These are phyloP conservation scores for Ormyrus labotus DNA, from an alignment of 2,888 invertebrate genomes.

Conservation along the genomic window DNA sequence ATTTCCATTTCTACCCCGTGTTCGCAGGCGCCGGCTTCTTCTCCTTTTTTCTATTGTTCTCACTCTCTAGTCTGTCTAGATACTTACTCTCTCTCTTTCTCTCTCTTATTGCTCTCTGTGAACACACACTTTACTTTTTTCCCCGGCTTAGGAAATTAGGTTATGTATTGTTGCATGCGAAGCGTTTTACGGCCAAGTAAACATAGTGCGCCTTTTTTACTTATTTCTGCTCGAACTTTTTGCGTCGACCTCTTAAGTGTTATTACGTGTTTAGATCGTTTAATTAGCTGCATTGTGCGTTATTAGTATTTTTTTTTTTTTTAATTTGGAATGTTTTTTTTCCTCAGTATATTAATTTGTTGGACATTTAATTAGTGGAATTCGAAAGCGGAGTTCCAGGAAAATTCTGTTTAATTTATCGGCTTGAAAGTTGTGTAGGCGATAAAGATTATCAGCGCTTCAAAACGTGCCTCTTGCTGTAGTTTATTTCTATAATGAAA, in stretches of 20 bases:
- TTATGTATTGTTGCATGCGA: slow-evolving; percentile 54
- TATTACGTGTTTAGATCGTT: slow-evolving; percentile 11
- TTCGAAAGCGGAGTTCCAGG: slow-evolving; percentile 8
- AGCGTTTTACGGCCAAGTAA: slow-evolving; percentile 39
- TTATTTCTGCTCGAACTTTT: slow-evolving; percentile 3
- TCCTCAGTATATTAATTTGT: not conserved
- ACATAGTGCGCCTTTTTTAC: slow-evolving; percentile 18
- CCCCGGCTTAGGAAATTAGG: slow-evolving; percentile 24
- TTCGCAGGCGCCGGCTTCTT: not conserved
- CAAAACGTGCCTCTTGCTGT: slow-evolving; percentile 10
- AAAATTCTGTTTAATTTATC: slow-evolving; percentile 26
- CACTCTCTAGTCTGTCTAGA: not conserved
- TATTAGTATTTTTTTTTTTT: too few relatives aligned
- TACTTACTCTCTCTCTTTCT: not conserved
- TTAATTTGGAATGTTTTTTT: too few relatives aligned
- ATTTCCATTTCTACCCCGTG: slow-evolving; percentile 26
- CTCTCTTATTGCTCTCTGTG: too few relatives aligned
- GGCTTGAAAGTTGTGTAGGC: not conserved
- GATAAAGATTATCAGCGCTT: not conserved
- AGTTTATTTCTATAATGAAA: too few relatives aligned
- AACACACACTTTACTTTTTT: too few relatives aligned
- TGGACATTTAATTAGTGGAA: not conserved
- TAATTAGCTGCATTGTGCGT: slow-evolving; percentile 5
- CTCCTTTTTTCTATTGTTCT: not conserved
- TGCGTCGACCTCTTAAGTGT: slow-evolving; percentile 27